Evolutionary conservation across 2,888 invertebrate genomes (phyloP), one percentile per base, ranked within the genome.

Genomic region (Ennomos quercinarius): DNA sequence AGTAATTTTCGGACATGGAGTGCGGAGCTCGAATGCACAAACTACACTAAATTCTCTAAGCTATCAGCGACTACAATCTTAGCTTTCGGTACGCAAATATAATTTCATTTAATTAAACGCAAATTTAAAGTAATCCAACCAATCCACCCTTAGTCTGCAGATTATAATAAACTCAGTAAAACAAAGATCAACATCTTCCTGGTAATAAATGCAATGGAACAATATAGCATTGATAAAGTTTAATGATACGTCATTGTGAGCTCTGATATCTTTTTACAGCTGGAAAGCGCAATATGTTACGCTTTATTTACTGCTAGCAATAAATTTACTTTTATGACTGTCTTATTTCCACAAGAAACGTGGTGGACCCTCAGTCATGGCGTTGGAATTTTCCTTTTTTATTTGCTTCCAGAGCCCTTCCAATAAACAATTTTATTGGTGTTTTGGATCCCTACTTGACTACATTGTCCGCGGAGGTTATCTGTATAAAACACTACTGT

Each of bases 261-360:
- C 72, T 69, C 73, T 68, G 81, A 80, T 80, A 81, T 80, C 80
- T 80, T 86, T 81, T 85, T 82, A 84, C 77, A 76, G 74, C 79
- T 78, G 50, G 63, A 78, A 84, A 81, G 74, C 80, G 80, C 83
- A 87, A 86, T 86, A 86, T 85, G 86, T 88, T 83, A 84, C 83
- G 78, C 79, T 81, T 87, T 89, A 89, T 90, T 90, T 87, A 89
- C 86, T 84, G 77, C 77, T 71, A 76, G 78, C 80, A 63, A 89
- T 90, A 90, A 90, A 90, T 87, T 87, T 83, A 71, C 73, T 86
- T 89, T 90, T 89, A 89, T 88, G 85, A 81, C 86, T 80, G 82
- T 83, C 84, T 87, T 87, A 87, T 88, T 87, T 87, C 83, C 77
- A 80, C 78, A 83, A 81, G 81, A 80, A 83, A 77, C 47, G 51